Conservation (phyloP, 2,113 vertebrate genomes). For the Baryphthengus martii region DNA sequence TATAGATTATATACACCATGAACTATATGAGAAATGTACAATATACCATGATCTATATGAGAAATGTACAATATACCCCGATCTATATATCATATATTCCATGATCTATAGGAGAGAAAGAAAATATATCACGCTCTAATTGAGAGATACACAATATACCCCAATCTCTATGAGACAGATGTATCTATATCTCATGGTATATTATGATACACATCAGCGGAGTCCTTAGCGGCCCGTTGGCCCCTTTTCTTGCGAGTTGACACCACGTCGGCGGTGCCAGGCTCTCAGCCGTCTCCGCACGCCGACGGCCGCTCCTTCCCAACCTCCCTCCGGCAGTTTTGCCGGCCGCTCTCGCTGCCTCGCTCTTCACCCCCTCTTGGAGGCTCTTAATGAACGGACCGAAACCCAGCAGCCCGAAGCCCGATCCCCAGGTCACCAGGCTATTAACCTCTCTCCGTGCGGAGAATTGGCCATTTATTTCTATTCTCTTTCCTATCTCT, state of each 20-base stretch:
- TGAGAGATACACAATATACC: no score
- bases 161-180: no score
- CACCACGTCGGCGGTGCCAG: accelerated
- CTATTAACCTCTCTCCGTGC: conserved; percentile 45
- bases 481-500: conserved; percentile 17
- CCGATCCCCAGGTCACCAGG: neutral
- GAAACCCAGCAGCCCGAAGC: neutral
- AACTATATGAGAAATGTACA: no score
- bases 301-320: neutral
- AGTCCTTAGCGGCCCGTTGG: neutral
- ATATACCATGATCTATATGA: no score
- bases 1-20: no score
- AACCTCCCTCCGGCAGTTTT: neutral
- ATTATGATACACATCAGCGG: no score
- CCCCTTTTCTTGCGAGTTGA: accelerated
- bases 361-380: neutral
- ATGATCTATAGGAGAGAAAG: no score
- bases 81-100: no score
- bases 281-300: accelerated
- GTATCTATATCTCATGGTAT: no score
- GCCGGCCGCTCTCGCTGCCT: neutral
- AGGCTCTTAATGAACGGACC: neutral
- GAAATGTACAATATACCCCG: no score
- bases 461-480: conserved; percentile 45
- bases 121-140: no score